A percentile compares a stretch with the other conserved stretches of the same genome.
Evolutionary conservation across 2,888 invertebrate species (phyloP).

Genomic region (Sarcophaga caerulescens): DNA sequence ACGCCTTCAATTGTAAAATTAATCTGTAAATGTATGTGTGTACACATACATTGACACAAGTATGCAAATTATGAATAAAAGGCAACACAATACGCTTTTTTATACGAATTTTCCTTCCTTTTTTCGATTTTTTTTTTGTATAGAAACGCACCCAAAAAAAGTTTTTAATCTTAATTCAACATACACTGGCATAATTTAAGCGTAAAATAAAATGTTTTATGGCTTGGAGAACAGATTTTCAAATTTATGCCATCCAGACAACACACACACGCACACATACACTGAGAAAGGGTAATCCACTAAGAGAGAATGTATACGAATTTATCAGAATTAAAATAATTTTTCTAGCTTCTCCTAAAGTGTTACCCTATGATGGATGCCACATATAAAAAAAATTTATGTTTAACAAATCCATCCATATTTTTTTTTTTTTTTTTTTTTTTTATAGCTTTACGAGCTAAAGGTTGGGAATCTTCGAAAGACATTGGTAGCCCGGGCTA

Average conservation of each 20-base stretch:
- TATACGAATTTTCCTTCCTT: too few relatives aligned
- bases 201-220: slow-evolving; percentile 51
- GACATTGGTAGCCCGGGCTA: too few relatives aligned
- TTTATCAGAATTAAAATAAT: neutral
- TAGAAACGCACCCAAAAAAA: slow-evolving; percentile 60
- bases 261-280: neutral
- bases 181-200: slow-evolving; percentile 24
- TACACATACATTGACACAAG: neutral
- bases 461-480: too few relatives aligned
- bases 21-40: neutral
- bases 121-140: too few relatives aligned
- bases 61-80: slow-evolving; percentile 22
- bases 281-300: neutral
- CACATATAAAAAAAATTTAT: too few relatives aligned
- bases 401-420: too few relatives aligned
- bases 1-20: slow-evolving; percentile 34
- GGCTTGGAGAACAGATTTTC: slow-evolving; percentile 54
- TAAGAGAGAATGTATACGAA: neutral
- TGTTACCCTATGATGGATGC: too few relatives aligned
- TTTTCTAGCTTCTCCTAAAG: too few relatives aligned
- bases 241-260: slow-evolving; percentile 9
- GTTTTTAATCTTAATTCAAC: slow-evolving; percentile 41
- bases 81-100: neutral
- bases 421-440: too few relatives aligned
- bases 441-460: too few relatives aligned